These are phyloP conservation scores for Prionace glauca DNA, from an alignment of 2,797 vertebrate genomes.

Conservation along the genomic window DNA sequence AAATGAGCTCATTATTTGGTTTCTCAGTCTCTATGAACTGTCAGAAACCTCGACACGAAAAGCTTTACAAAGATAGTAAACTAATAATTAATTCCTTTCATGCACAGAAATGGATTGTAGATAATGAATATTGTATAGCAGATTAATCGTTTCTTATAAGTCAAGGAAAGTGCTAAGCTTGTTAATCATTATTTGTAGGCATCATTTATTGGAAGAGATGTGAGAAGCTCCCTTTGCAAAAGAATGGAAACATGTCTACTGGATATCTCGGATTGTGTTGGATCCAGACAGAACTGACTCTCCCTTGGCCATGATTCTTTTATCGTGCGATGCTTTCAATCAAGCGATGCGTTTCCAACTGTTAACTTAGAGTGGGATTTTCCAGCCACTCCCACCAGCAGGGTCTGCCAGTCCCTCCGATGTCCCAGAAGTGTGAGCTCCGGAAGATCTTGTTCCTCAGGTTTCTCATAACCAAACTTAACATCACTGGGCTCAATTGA, in stretches of 20 bases:
- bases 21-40: neutral
- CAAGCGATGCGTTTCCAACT: neutral
- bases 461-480: slow-evolving; percentile 48
- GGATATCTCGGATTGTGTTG: neutral
- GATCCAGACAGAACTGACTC: neutral
- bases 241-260: neutral
- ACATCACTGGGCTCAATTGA: slow-evolving; percentile 46
- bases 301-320: neutral
- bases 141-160: neutral
- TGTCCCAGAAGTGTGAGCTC: too few relatives aligned
- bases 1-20: neutral
- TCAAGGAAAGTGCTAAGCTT: neutral
- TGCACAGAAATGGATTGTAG: neutral
- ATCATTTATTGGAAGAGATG: neutral
- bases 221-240: neutral
- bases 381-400: too few relatives aligned
- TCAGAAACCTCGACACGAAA: neutral
- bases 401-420: too few relatives aligned
- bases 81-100: neutral
- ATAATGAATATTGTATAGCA: neutral
- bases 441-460: slow-evolving; percentile 41
- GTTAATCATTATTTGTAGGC: neutral
- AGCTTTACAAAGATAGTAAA: neutral
- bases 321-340: neutral
- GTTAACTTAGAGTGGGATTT: neutral